These are phyloP conservation scores for Aromia moschata DNA, from an alignment of 2,888 invertebrate genomes.

Conservation along the genomic window DNA sequence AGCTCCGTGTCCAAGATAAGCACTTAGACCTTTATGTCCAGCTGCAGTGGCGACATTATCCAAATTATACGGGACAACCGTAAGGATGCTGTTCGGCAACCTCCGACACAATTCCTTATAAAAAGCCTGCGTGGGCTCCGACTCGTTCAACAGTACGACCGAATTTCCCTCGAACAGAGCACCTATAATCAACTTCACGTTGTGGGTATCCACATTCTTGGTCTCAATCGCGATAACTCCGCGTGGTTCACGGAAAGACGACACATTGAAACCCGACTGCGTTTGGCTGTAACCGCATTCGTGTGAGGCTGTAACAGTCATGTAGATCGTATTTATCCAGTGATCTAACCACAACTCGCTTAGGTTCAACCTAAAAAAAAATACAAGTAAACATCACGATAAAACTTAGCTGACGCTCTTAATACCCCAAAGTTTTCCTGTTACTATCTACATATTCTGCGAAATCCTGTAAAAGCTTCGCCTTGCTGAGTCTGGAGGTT, in stretches of 20 bases:
- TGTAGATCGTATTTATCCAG: slow-evolving; percentile 42
- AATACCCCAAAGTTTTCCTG: slow-evolving; percentile 36
- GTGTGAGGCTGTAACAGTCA: slow-evolving; percentile 29
- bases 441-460: slow-evolving; percentile 39
- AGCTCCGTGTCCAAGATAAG: slow-evolving; percentile 38
- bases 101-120: slow-evolving; percentile 42
- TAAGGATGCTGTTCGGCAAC: slow-evolving; percentile 45
- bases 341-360: slow-evolving; percentile 33
- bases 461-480: slow-evolving; percentile 43
- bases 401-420: slow-evolving; percentile 7
- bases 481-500: slow-evolving; percentile 39
- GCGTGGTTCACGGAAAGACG: slow-evolving; percentile 43
- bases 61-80: slow-evolving; percentile 39
- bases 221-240: slow-evolving; percentile 52
- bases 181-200: slow-evolving; percentile 45
- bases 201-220: slow-evolving; percentile 28
- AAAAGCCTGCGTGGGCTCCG: slow-evolving; percentile 31
- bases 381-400: neutral
- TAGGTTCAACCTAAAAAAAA: slow-evolving; percentile 28
- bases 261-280: slow-evolving; percentile 39
- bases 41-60: slow-evolving; percentile 37
- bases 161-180: slow-evolving; percentile 55
- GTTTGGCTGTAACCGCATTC: neutral
- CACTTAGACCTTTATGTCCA: slow-evolving; percentile 42
- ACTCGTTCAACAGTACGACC: slow-evolving; percentile 48